Percentiles rank a stretch among this genome's conserved stretches.
phyloP scores from a whole-genome alignment of 2,888 invertebrate genomes.

The Sabatieria punctata region DNA sequence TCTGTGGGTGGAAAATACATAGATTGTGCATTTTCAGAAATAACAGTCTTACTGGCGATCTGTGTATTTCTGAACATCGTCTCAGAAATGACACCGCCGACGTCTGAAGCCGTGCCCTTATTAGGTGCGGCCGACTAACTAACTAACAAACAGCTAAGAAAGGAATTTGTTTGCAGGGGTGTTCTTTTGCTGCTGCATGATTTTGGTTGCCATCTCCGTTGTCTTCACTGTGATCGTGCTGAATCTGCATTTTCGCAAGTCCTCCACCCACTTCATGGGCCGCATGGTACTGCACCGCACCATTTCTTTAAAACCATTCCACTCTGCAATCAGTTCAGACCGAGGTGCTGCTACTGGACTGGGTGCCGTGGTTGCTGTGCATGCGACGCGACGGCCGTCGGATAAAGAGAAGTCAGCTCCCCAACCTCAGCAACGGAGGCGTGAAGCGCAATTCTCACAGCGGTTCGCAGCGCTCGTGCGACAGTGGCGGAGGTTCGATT shows the following conservation, averaged over 20 bases:
- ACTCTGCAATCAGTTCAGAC: not conserved
- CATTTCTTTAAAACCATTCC: not conserved
- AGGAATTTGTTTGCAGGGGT: no score
- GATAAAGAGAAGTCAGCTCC: not conserved
- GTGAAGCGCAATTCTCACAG: no score
- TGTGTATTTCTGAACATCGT: not conserved
- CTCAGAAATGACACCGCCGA: not conserved
- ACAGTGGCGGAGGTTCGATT: no score
- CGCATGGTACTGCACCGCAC: not conserved
- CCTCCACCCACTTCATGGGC: not conserved
- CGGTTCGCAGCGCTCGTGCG: no score
- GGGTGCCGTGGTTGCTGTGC: not conserved
- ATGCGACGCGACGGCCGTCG: not conserved
- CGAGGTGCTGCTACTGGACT: not conserved
- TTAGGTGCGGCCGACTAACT: no score
- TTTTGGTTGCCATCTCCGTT: not conserved
- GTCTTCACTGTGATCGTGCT: not conserved
- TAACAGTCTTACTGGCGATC: not conserved
- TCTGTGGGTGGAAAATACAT: not conserved
- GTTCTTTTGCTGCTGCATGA: not conserved
- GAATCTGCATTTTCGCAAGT: not conserved
- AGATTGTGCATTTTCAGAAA: no score
- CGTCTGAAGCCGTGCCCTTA: not conserved
- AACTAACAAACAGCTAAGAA: no score
- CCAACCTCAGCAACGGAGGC: no score